Evolutionary conservation across 2,797 vertebrate species (phyloP).

Genomic region (Pantherophis vulpinus): DNA sequence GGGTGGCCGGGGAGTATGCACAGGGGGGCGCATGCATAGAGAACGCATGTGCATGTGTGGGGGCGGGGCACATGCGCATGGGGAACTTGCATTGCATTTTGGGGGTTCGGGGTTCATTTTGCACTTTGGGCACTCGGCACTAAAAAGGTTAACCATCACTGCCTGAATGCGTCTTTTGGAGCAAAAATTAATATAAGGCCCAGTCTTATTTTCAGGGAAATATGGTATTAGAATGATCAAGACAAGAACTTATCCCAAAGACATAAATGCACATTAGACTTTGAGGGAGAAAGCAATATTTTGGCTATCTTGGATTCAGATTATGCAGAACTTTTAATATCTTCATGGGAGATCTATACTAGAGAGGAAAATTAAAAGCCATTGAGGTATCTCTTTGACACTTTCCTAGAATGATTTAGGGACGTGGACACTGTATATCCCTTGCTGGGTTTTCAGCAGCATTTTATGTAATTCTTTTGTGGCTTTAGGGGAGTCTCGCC

Average conservation of each 20-base stretch:
- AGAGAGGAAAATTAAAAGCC: neutral
- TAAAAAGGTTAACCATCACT: too few relatives aligned
- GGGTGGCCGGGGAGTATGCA: too few relatives aligned
- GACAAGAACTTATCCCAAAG: neutral
- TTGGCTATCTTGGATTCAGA: neutral
- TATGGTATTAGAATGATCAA: neutral
- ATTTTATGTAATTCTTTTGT: neutral
- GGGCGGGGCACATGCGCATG: too few relatives aligned
- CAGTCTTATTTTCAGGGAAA: too few relatives aligned
- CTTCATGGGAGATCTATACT: neutral
- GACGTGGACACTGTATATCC: neutral
- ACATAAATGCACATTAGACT: neutral
- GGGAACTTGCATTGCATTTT: too few relatives aligned
- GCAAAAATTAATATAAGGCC: too few relatives aligned
- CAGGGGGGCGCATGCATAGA: too few relatives aligned
- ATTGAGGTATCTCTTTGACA: neutral
- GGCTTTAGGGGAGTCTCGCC: neutral
- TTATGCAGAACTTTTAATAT: neutral
- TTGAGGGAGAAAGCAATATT: neutral
- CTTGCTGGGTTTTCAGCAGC: neutral
- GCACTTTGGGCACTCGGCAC: too few relatives aligned
- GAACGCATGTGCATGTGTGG: too few relatives aligned
- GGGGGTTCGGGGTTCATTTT: too few relatives aligned
- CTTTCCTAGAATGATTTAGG: neutral
- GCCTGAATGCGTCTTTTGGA: too few relatives aligned